These are phyloP conservation scores for Heliopora coerulea DNA, from an alignment of 92 coral and sea anemone species.

Conservation along the genomic window DNA sequence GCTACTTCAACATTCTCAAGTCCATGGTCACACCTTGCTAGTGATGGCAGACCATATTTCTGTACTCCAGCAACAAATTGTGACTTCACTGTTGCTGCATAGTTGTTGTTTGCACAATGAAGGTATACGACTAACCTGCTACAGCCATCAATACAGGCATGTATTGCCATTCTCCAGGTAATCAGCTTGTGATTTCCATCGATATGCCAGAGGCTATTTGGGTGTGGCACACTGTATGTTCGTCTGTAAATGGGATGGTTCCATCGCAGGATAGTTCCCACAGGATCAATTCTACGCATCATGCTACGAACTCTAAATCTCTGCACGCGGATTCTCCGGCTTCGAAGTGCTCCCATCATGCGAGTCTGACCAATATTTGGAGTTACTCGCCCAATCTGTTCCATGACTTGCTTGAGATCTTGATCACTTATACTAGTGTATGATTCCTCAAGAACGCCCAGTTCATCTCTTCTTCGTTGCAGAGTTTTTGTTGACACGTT, in stretches of 20 bases:
- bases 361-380: conserved; percentile 39
- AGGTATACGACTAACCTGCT: conserved; percentile 13
- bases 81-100: conserved; percentile 14
- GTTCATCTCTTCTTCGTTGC: conserved; percentile 36
- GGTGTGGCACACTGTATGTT: conserved; percentile 31
- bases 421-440: conserved; percentile 27
- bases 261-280: conserved; percentile 32
- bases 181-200: conserved; percentile 36
- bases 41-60: conserved; percentile 26
- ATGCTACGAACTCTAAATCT: conserved; percentile 28
- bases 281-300: conserved; percentile 12
- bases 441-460: conserved; percentile 28
- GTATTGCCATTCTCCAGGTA: conserved; percentile 33
- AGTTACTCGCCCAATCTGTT: conserved; percentile 8
- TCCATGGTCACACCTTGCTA: conserved; percentile 22
- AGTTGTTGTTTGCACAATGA: conserved; percentile 38
- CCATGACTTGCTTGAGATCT: conserved; percentile 32
- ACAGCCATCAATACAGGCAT: conserved; percentile 36
- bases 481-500: conserved; percentile 33
- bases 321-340: conserved; percentile 20
- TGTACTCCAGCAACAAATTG: conserved; percentile 12
- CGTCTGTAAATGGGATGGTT: conserved; percentile 21
- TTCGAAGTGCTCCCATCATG: conserved; percentile 33
- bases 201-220: conserved; percentile 35
- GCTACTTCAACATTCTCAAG: conserved; percentile 1